Evolutionary conservation across 2,888 invertebrate genomes (phyloP), one percentile per base, ranked within the genome.

Genomic region (Mayetiola destructor): DNA sequence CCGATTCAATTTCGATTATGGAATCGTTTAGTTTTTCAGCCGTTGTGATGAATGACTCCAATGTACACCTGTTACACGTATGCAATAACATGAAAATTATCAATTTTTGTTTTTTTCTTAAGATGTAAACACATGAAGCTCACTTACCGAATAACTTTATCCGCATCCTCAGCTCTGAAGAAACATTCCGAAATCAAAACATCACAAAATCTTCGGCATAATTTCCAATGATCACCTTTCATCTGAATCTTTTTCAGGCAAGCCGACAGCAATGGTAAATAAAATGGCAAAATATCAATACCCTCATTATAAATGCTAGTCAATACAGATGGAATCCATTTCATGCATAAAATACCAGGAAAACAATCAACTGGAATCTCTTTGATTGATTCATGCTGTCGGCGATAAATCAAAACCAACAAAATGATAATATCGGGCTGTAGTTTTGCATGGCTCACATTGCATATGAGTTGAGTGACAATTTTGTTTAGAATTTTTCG

Each of bases 381-480:
- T 0, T 66, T 73, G 2, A 76, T 65, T 37, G 76, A 74, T 59
- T 69, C 66, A 14, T 68, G 66, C 58, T 88, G 86, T 14, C 77
- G 77, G 61, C 84, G 82, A 65, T 82, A 86, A 55, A 89, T 73
- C 62, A 85, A 75, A n/a, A 82, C 73, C 23, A 90, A 69, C 14
- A 88, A 70, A 37, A 84, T 68, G 9, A 82, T 70, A 0, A 81
- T 77, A 65, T 88, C 85, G 2, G 71, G 71, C 14, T 79, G 73
- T 53, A 90, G 73, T n/a, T 69, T 64, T 9, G 73, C 65, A 35
- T 71, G 71, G 6, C 73, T 67, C 9, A 81, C 71, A 59, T 80
- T 81, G 35, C 77, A 73, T 1, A 88, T 66, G 1, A 89, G 70
- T 27, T 27, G 23, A 14, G 76, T 76, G n/a, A 30, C 30, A n/a